Evolutionary conservation across 2,888 invertebrate species (phyloP).

Genomic region (Chamaedrilus cognettii): DNA sequence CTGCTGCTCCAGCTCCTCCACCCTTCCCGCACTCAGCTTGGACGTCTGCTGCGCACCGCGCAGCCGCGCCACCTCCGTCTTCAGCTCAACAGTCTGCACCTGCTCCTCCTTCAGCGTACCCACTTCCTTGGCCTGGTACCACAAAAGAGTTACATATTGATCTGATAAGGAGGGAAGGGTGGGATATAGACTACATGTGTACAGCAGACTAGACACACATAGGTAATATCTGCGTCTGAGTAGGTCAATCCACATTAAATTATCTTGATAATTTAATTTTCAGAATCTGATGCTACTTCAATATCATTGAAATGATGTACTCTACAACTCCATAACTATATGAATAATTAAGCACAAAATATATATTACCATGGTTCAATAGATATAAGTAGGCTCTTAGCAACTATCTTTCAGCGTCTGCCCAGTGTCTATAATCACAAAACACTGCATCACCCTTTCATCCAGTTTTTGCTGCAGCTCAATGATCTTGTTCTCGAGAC

Average conservation of each 20-base stretch:
- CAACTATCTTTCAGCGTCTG: too few relatives aligned
- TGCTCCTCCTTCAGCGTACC: conserved; percentile 64
- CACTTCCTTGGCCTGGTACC: conserved; percentile 63
- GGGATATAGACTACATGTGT: background rate
- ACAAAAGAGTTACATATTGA: too few relatives aligned
- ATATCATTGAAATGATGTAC: too few relatives aligned
- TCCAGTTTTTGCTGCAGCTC: conserved; percentile 90
- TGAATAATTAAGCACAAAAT: too few relatives aligned
- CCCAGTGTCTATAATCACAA: too few relatives aligned
- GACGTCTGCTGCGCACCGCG: conserved; percentile 59
- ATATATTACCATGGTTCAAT: too few relatives aligned
- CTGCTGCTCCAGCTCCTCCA: conserved; percentile 70
- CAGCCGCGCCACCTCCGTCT: conserved; percentile 64
- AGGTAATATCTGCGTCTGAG: background rate
- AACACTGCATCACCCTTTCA: too few relatives aligned
- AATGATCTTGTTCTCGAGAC: conserved; percentile 98
- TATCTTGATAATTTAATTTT: too few relatives aligned
- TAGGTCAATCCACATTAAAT: background rate
- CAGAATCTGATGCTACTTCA: too few relatives aligned
- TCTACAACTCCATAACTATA: too few relatives aligned
- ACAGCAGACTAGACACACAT: background rate
- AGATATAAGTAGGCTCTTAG: too few relatives aligned
- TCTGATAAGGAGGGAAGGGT: too few relatives aligned
- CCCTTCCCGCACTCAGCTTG: conserved; percentile 48
- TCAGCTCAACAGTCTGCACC: conserved; percentile 42